Percentiles rank a stretch among this genome's conserved stretches.
Evolutionary conservation across 2,797 vertebrate species (phyloP).

Genomic region (Falco naumanni): DNA sequence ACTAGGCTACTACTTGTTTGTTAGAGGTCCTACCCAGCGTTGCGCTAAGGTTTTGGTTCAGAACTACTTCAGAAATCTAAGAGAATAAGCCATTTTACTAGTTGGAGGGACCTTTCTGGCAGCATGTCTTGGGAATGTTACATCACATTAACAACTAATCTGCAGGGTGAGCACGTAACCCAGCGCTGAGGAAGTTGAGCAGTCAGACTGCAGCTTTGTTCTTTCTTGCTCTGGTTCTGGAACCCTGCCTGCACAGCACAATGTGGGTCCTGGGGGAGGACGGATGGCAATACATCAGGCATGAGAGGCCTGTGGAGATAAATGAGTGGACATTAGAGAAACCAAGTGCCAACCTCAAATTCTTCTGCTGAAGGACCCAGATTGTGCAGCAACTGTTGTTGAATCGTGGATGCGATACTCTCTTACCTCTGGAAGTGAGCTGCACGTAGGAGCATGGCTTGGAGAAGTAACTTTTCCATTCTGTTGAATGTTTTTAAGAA

Average conservation of each 20-base stretch:
- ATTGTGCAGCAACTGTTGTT: conserved; percentile 49
- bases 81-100: neutral
- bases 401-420: neutral
- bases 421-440: conserved; percentile 5
- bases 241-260: conserved; percentile 33
- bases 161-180: neutral
- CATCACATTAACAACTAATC: neutral
- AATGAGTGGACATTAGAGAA: neutral
- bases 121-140: neutral
- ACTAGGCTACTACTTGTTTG: neutral
- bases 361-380: conserved; percentile 26
- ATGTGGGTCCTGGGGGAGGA: conserved; percentile 11
- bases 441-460: neutral
- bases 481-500: neutral
- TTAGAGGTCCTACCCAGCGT: neutral
- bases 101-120: neutral
- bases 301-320: neutral
- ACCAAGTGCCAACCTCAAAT: neutral
- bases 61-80: neutral
- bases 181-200: neutral
- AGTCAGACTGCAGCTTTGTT: conserved; percentile 34
- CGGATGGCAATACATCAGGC: neutral
- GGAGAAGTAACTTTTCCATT: conserved; percentile 10
- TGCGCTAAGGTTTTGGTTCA: neutral
- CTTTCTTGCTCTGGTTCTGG: neutral